Base-by-base conservation (phyloP, 2,113 vertebrate genomes). In the Alexandromys fortis region DNA sequence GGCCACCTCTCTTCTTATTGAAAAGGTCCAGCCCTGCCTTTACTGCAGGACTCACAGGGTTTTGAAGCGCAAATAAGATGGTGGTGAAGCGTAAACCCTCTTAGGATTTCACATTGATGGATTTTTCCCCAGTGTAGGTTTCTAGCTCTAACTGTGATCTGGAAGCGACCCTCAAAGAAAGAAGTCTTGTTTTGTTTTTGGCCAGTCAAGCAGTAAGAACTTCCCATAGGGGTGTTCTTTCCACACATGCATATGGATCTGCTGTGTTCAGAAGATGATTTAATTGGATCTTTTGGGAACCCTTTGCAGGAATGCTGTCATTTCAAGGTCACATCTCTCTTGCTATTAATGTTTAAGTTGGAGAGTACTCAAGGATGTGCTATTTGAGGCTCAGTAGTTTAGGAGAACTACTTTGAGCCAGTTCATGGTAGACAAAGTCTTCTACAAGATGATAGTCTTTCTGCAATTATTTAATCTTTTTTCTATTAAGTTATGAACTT, bases 161-260 rank as follows among this genome's bases (percentile, higher is more conserved):
- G 98, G 98, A 98, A 98, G 97, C 96, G 91, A 97, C 98, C 98
- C 98, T 98, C 98, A 73, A 94, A 94, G 92, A 96, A 95, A 95
- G 42, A 96, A 93, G 96, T 98, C 98, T 98, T 98, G 98, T 98
- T 99, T 99, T 99, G 99, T 99, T 98, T 99, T 98, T 99, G 98
- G 98, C 98, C 98, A 98, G 97, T 98, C 98, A 99, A 98, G 98
- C 98, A 98, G 98, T 97, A 98, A 97, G 98, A 98, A 98, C 98
- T 99, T 99, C 98, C 98, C 98, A 97, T 93, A 97, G 98, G 99
- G 98, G 95, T 98, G 92, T 98, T 97, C 97, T 97, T 98, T 98
- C 98, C 95, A 94, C 97, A 95, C 98, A 98, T 81, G 78, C 5
- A 12, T 12, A 55, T 81, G 78, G 75, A 30, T 47, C 13, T 16